Base-by-base conservation (phyloP, 2,888 invertebrate species). In the Hyposoter dolosus region DNA sequence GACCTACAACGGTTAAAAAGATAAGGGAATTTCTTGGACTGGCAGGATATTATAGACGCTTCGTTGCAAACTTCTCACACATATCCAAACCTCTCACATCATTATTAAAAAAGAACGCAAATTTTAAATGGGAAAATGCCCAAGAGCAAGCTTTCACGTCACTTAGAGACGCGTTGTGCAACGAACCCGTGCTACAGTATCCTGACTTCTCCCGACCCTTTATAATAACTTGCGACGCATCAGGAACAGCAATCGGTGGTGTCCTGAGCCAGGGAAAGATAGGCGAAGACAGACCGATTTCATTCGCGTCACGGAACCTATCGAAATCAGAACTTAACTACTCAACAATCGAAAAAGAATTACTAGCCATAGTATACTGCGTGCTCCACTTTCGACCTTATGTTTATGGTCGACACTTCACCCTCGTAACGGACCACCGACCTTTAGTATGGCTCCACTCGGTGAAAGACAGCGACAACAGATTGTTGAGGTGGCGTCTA, bases 21-120 rank as follows among this genome's bases (percentile, higher is more conserved):
- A 72, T 90, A 4, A 35, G 78, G 17, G 66, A 83, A 35, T 90
- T 90, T 43, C 63, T 89, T 7, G 89, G 87, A 4, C 66, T 90
- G 1, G 85, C 83, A 2, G 85, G 88, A 12, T 90, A 88, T 45
- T 90, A 89, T 63, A 17, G 89, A 35, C 35, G 85, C 7, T 89
- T 89, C 66, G 80, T 89, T 10, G 56, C 75, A 47, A 69, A 88
- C 10, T 90, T 88, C 63, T 78, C 89, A 0, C 65, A 88, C 23
- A 88, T 88, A 1, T 82, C 88, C 0, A 87, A 83, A 68, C 88
- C 90, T 4, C 63, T 89, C 2, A 86, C 87, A 4, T 28, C 40
- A 0, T 66, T 84, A n/a, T 15, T 87, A 5, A 75, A 86, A 71
- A 84, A 88, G 19, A 53, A 86, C 3, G 45, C 47, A 0, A 12